A percentile compares a stretch with the other conserved stretches of the same genome.
phyloP scores from a whole-genome alignment of 1,140 invertebrate genomes.

The Stenopsyche tienmushanensis region DNA sequence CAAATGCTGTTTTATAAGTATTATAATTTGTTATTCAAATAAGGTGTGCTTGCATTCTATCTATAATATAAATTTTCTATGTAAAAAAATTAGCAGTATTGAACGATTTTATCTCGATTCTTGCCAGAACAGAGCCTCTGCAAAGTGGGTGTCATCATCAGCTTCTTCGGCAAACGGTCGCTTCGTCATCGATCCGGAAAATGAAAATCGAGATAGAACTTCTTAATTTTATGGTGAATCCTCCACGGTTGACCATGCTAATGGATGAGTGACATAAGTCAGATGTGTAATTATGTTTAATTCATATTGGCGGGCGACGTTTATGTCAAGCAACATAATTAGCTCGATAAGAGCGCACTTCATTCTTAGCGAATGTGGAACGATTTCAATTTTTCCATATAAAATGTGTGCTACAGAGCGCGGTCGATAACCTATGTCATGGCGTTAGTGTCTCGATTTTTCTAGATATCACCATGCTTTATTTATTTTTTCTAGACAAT shows the following conservation, averaged over 20 bases:
- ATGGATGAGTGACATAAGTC: constrained; percentile 13
- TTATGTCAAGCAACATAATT: constrained; percentile 23
- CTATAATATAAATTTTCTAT: no score
- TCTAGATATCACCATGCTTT: background rate
- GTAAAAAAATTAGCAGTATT: no score
- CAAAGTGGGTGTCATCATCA: no score
- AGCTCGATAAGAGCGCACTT: constrained; percentile 3
- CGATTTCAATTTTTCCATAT: constrained; percentile 42
- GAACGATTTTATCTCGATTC: no score
- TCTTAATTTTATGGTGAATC: background rate
- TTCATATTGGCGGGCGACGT: background rate
- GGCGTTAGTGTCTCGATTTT: background rate
- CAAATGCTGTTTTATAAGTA: no score
- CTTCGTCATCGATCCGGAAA: no score
- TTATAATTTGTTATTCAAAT: no score
- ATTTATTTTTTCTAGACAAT: background rate
- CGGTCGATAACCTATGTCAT: constrained; percentile 32
- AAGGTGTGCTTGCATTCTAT: no score
- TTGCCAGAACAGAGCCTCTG: no score
- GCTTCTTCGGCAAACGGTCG: no score
- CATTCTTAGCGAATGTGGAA: constrained; percentile 36
- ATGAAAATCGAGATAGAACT: no score
- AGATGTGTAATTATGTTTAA: constrained; percentile 14
- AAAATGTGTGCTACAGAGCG: constrained; percentile 38
- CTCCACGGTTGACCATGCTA: background rate